A percentile compares a stretch with the other conserved stretches of the same genome.
Evolutionary conservation across 64 coral and sea anemone genomes (phyloP).

Genomic region (Platygyra sinensis): DNA sequence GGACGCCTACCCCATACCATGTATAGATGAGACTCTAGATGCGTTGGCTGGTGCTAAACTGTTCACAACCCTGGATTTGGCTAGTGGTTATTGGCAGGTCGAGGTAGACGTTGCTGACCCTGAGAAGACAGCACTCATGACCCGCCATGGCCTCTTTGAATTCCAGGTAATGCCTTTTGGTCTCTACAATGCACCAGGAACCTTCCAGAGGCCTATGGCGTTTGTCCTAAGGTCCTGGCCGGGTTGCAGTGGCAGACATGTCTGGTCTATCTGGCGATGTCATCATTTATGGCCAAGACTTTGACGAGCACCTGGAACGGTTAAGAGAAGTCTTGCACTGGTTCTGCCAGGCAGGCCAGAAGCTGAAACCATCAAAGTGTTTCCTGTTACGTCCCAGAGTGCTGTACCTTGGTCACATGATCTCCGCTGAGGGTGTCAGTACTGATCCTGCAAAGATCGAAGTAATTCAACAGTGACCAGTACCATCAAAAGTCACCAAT

Average conservation of each 20-base stretch:
- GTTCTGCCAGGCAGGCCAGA: neutral
- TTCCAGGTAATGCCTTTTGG: constrained; percentile 29
- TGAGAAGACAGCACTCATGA: no score
- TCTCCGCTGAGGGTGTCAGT: neutral
- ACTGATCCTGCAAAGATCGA: no score
- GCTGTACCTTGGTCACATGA: constrained; percentile 12
- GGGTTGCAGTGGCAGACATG: neutral
- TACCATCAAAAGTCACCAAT: no score
- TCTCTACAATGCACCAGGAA: constrained; percentile 1
- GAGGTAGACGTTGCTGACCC: no score
- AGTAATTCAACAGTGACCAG: no score
- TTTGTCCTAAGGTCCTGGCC: constrained; percentile 5
- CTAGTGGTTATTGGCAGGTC: no score
- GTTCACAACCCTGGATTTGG: neutral
- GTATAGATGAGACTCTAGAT: neutral
- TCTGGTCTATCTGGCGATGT: no score
- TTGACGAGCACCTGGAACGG: no score
- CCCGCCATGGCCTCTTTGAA: no score
- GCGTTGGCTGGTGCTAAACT: no score
- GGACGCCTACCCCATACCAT: neutral
- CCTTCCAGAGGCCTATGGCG: neutral
- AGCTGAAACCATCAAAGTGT: constrained; percentile 4
- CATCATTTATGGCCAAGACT: no score
- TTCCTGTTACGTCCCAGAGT: neutral
- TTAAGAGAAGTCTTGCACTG: no score